Evolutionary conservation across 2,113 vertebrate species (phyloP), one percentile per base, ranked within the genome.

Genomic region (Tympanuchus pallidicinctus): DNA sequence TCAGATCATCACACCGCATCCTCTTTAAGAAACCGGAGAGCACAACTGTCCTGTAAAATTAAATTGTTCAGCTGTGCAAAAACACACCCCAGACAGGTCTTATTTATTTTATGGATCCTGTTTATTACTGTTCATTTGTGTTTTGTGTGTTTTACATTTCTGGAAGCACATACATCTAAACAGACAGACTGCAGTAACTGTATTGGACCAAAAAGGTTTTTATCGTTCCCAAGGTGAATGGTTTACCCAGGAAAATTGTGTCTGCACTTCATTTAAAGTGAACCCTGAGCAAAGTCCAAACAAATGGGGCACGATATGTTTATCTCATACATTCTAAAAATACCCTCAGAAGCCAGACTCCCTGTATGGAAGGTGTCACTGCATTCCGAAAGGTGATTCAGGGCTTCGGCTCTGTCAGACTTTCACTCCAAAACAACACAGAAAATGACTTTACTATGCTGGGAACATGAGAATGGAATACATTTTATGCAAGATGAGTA

Each of bases 81-180:
- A 96, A 92, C 82, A 94, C 71, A 95, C 90, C 80, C 93, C 64
- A 95, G 96, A 95, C 82, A 95, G 86, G 93, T 84, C 86, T 95
- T 95, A 93, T 90, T 96, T 97, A 93, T 93, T 96, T 97, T 97
- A 96, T 95, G 93, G 90, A 92, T 94, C 76, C 93, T 96, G 95
- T 94, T 93, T 95, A 97, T 96, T 95, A 95, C 90, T 91, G 74
- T 95, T 97, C 93, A 93, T 95, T 94, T 95, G 70, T 87, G 90
- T 88, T 88, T 94, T 95, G 94, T 92, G 93, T 90, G 92, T 88
- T 95, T 95, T 95, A 95, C 76, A 95, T 90, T 96, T 95, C 93
- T 94, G 92, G 91, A 93, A 96, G 94, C 80, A 76, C 66, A 92
- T 90, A 94, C 20, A 90, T 94, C 91, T 93, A 50, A 97, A 90